Evolutionary conservation across 2,888 invertebrate genomes (phyloP).

Genomic region (Agrotis clavis): DNA sequence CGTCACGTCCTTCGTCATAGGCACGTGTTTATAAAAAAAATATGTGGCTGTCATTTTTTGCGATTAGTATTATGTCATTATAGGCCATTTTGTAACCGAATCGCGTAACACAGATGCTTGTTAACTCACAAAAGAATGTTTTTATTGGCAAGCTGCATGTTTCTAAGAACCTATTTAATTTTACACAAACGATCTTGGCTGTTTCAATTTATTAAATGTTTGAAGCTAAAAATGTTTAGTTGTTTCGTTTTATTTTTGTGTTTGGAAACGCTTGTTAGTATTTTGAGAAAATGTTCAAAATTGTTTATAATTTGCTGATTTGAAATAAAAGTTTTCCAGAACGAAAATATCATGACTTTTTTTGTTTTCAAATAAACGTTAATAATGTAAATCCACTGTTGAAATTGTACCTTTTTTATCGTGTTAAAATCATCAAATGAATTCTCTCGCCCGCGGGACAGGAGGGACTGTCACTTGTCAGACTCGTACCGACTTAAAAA

Average conservation of each 20-base stretch:
- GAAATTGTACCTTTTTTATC: too few species aligned
- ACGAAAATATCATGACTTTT: background rate
- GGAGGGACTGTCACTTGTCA: too few species aligned
- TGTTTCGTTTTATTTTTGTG: conserved; percentile 22
- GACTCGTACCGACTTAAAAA: too few species aligned
- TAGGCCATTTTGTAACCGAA: conserved; percentile 66
- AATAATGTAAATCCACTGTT: too few species aligned
- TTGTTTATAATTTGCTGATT: background rate
- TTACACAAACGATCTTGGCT: conserved; percentile 45
- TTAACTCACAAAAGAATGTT: conserved; percentile 72
- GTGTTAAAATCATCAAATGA: too few species aligned
- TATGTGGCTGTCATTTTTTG: conserved; percentile 60
- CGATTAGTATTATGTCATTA: conserved; percentile 63
- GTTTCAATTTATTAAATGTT: conserved; percentile 57
- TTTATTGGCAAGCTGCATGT: conserved; percentile 64
- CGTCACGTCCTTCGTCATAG: background rate
- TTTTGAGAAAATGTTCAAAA: conserved; percentile 36
- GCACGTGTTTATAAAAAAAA: conserved; percentile 61
- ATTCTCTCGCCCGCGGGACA: too few species aligned
- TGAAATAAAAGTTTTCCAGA: conserved; percentile 24
- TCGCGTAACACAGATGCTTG: conserved; percentile 70
- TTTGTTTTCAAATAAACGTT: background rate
- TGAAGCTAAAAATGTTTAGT: conserved; percentile 25
- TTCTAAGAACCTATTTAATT: conserved; percentile 66
- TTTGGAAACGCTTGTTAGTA: conserved; percentile 17